These are phyloP conservation scores for Serripes groenlandicus DNA, from an alignment of 2,888 invertebrate genomes.

Conservation along the genomic window DNA sequence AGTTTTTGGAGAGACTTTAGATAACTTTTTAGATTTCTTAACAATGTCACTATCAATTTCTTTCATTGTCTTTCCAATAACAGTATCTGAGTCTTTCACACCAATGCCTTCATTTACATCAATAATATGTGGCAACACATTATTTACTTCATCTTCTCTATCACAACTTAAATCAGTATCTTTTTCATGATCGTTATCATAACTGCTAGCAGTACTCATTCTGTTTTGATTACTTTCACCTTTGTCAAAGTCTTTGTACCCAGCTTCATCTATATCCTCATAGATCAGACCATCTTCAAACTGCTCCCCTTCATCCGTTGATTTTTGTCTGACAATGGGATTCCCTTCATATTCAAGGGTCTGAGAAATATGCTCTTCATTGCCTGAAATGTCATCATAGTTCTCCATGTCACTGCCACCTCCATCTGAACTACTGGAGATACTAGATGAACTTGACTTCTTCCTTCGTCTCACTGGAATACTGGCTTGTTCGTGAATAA, in stretches of 20 bases:
- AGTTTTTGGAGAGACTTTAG: not conserved
- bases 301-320: not conserved
- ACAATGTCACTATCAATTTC: not conserved
- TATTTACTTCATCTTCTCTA: not conserved
- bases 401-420: not conserved
- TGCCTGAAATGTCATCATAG: not conserved
- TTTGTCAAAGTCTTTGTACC: not conserved
- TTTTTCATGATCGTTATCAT: not conserved
- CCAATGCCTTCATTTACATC: too few relatives aligned
- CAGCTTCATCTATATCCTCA: slow-evolving; percentile 10
- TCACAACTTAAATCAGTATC: not conserved
- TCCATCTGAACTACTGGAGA: not conserved
- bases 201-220: not conserved
- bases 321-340: not conserved
- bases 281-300: slow-evolving; percentile 17
- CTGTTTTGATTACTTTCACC: not conserved
- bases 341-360: not conserved
- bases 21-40: slow-evolving; percentile 1
- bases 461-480: slow-evolving; percentile 25
- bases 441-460: slow-evolving; percentile 14
- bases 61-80: too few relatives aligned
- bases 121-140: too few relatives aligned
- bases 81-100: too few relatives aligned
- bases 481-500: slow-evolving; percentile 29
- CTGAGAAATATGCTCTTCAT: slow-evolving; percentile 3